These are phyloP conservation scores for Aphodius granarius DNA, from an alignment of 2,888 invertebrate genomes.

Conservation along the genomic window DNA sequence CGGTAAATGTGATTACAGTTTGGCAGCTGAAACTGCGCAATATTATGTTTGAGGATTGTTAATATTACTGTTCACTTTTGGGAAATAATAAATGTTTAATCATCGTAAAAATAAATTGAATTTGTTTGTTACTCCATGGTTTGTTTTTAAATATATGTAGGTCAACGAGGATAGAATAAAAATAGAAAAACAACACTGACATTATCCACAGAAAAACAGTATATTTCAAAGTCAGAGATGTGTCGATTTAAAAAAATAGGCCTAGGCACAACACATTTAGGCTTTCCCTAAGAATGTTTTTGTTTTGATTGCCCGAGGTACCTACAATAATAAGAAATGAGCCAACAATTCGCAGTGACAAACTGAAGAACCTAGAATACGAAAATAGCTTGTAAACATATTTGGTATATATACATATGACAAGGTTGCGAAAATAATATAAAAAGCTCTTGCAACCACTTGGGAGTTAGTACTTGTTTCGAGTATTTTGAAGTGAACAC, in stretches of 20 bases:
- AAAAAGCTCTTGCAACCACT: background rate
- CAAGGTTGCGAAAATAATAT: background rate
- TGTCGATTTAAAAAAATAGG: background rate
- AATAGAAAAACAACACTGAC: too few relatives aligned
- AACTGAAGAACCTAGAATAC: background rate
- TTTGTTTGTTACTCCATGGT: too few relatives aligned
- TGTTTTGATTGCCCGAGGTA: background rate
- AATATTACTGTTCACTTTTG: too few relatives aligned
- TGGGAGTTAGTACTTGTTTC: background rate
- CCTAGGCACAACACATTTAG: background rate
- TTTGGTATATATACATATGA: background rate
- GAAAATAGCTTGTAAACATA: background rate
- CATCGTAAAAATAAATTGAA: too few relatives aligned
- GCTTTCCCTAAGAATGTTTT: background rate
- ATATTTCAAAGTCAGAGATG: background rate
- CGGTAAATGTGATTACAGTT: too few relatives aligned
- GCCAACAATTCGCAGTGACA: background rate
- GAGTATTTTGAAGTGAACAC: background rate
- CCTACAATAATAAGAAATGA: background rate
- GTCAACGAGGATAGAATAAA: too few relatives aligned
- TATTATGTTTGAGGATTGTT: too few relatives aligned
- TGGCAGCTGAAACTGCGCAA: too few relatives aligned
- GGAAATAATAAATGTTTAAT: too few relatives aligned
- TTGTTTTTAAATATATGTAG: too few relatives aligned
- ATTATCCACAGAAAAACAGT: background rate